Conservation (phyloP, 2,888 invertebrate genomes). For the Melanchra persicariae region DNA sequence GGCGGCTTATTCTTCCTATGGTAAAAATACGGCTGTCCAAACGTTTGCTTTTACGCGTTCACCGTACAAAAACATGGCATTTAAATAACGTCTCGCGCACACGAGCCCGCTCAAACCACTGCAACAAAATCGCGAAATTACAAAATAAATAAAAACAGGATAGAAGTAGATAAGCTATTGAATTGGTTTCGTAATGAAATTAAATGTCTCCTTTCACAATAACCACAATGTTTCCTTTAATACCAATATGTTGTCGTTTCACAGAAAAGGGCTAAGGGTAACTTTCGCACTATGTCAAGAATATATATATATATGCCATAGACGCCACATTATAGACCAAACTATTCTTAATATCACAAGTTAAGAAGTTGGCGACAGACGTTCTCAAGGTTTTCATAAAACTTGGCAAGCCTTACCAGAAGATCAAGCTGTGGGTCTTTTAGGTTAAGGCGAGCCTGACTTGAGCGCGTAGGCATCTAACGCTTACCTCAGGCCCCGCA, state of each 20-base stretch:
- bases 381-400: slow-evolving; percentile 22
- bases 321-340: slow-evolving; percentile 18
- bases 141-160: no score
- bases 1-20: no score
- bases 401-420: slow-evolving; percentile 12
- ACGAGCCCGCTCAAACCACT: no score
- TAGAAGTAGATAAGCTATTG: no score
- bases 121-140: neutral
- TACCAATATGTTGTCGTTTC: neutral
- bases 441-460: no score
- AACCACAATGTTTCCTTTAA: neutral
- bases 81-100: no score
- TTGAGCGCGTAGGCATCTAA: no score
- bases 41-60: no score
- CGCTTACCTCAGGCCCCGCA: no score
- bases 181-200: no score
- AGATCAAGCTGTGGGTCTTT: neutral
- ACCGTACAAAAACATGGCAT: no score
- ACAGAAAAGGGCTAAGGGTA: neutral
- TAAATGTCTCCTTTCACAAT: neutral
- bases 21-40: no score
- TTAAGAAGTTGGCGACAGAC: slow-evolving; percentile 36
- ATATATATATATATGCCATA: slow-evolving; percentile 22
- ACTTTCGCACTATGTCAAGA: slow-evolving; percentile 4
- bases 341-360: slow-evolving; percentile 30